Evolutionary conservation across 2,113 vertebrate species (phyloP).

Genomic region (Ifrita kowaldi): DNA sequence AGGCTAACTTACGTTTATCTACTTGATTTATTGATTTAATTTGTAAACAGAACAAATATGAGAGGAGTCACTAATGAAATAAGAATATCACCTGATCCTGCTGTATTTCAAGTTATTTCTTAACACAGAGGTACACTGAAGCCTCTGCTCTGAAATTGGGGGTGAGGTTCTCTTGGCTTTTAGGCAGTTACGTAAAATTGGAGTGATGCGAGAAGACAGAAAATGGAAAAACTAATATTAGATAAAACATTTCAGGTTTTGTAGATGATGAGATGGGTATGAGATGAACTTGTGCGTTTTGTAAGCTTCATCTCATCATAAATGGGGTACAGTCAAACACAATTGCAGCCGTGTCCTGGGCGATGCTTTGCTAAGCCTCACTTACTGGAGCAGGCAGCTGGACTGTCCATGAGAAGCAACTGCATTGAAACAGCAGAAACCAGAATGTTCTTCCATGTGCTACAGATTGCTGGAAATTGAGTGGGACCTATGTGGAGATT

Average conservation of each 20-base stretch:
- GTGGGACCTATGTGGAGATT: background rate
- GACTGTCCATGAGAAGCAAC: background rate
- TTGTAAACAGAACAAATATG: background rate
- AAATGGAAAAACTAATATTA: background rate
- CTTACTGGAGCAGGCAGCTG: background rate
- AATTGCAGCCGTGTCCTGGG: background rate
- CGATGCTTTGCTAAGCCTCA: background rate
- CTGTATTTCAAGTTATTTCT: background rate
- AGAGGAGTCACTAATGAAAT: background rate
- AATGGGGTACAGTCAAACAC: background rate
- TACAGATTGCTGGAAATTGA: conserved; percentile 1
- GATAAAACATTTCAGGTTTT: background rate
- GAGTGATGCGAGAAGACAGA: background rate
- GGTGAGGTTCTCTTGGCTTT: background rate
- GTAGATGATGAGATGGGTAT: background rate
- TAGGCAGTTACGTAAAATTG: background rate
- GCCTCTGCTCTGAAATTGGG: background rate
- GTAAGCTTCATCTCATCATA: background rate
- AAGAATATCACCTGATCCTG: background rate
- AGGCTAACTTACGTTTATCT: background rate
- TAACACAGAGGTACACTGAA: background rate
- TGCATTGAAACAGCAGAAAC: background rate
- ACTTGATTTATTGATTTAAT: background rate
- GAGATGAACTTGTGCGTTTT: background rate
- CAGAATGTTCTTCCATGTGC: background rate